Percentiles rank a stretch among this genome's conserved stretches.
phyloP scores from a whole-genome alignment of 2,797 vertebrate species.

The Crocidura indochinensis region DNA sequence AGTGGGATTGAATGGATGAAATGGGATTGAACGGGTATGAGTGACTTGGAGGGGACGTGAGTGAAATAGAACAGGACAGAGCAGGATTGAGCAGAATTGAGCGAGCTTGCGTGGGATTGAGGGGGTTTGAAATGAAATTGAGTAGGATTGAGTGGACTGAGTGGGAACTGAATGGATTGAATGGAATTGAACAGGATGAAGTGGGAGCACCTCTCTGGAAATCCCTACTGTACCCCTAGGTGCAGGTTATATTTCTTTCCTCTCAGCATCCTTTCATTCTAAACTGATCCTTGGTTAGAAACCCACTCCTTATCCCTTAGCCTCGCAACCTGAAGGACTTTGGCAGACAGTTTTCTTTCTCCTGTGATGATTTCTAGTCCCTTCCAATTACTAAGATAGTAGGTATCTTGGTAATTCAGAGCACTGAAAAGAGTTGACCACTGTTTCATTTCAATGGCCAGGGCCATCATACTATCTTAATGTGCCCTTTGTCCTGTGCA shows the following conservation, averaged over 20 bases:
- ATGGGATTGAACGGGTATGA: too few species aligned
- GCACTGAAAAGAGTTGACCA: slow-evolving; percentile 34
- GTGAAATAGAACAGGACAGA: too few species aligned
- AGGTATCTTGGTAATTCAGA: neutral
- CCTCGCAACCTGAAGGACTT: slow-evolving; percentile 12
- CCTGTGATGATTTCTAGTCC: slow-evolving; percentile 20
- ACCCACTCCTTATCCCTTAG: neutral
- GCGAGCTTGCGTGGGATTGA: too few species aligned
- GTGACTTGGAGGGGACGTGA: neutral
- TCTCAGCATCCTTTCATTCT: slow-evolving; percentile 26
- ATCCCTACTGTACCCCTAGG: too few species aligned
- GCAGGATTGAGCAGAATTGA: too few species aligned
- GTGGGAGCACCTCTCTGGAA: too few species aligned
- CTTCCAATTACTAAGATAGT: neutral
- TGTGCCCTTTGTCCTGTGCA: slow-evolving; percentile 35
- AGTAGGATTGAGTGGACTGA: too few species aligned
- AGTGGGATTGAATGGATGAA: neutral
- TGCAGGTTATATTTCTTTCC: neutral
- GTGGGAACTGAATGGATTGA: too few species aligned
- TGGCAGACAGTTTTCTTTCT: slow-evolving; percentile 14
- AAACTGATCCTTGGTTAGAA: neutral
- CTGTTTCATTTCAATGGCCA: slow-evolving; percentile 23
- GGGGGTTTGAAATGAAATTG: neutral
- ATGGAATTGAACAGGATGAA: too few species aligned
- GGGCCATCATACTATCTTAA: slow-evolving; percentile 39